phyloP scores from a whole-genome alignment of 2,797 vertebrate genomes.

The Phylloscopus collybita region DNA sequence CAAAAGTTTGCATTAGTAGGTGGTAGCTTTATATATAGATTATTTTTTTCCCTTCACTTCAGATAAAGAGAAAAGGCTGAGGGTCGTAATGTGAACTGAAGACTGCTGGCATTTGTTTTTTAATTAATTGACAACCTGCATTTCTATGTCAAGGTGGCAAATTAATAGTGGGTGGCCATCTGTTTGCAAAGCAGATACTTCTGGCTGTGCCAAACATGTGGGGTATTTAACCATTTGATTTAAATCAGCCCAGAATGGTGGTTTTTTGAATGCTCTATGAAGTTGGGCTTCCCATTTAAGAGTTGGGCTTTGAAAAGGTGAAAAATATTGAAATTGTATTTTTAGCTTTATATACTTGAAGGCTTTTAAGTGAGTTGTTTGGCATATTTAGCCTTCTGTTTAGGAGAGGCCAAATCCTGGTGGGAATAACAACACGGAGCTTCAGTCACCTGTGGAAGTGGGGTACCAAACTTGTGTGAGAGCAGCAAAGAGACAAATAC shows the following conservation, averaged over 20 bases:
- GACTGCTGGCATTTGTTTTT: neutral
- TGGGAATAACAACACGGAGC: neutral
- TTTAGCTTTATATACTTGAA: neutral
- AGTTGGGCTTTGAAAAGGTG: neutral
- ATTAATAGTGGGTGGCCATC: slow-evolving; percentile 51
- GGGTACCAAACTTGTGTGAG: neutral
- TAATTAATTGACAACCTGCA: slow-evolving; percentile 52
- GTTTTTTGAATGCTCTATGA: neutral
- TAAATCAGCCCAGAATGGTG: neutral
- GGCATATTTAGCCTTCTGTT: neutral
- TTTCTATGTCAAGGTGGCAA: slow-evolving; percentile 54
- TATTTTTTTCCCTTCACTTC: neutral
- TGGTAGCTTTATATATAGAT: neutral
- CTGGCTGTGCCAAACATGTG: neutral
- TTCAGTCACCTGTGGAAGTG: neutral
- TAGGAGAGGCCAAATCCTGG: neutral
- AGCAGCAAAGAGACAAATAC: neutral
- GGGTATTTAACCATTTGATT: slow-evolving; percentile 13
- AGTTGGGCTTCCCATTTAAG: neutral
- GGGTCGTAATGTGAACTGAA: neutral
- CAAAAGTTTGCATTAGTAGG: slow-evolving; percentile 18
- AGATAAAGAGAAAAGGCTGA: neutral
- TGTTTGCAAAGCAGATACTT: slow-evolving; percentile 36
- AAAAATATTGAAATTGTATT: neutral
- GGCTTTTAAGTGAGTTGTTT: neutral